Percentiles rank a stretch among this genome's conserved stretches.
These are phyloP conservation scores for Eremophila alpestris DNA, from an alignment of 2,797 vertebrate species.

Conservation along the genomic window DNA sequence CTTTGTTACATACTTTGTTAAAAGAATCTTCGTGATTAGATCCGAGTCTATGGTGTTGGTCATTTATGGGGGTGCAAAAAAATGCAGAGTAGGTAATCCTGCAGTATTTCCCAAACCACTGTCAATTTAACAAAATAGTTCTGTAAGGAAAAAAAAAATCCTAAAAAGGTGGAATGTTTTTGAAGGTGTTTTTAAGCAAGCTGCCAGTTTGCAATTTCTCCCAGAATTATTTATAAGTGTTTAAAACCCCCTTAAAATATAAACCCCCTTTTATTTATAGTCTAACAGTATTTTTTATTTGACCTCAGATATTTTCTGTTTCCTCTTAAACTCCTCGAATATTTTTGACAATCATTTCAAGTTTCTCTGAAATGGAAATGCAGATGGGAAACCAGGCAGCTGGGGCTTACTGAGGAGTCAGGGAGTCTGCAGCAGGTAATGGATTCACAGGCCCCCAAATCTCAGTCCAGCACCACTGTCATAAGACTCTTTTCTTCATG, in stretches of 20 bases:
- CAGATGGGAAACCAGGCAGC: background rate
- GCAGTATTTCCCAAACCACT: background rate
- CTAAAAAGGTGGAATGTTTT: background rate
- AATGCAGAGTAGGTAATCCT: background rate
- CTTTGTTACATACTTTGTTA: background rate
- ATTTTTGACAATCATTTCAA: background rate
- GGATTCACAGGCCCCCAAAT: background rate
- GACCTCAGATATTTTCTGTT: background rate
- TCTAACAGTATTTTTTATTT: background rate
- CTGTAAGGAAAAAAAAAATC: background rate
- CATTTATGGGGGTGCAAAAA: background rate
- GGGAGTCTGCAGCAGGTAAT: background rate
- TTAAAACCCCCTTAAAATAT: background rate
- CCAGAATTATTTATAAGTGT: background rate
- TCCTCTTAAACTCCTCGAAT: background rate
- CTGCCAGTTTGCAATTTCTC: background rate
- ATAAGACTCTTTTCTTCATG: background rate
- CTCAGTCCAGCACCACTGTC: background rate
- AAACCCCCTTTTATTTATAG: background rate
- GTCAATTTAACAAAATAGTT: background rate
- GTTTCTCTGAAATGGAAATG: background rate
- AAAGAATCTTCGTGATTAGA: background rate
- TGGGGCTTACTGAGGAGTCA: background rate
- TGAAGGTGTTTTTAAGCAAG: constrained; percentile 3
- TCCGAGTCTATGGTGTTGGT: background rate